A percentile compares a stretch with the other conserved stretches of the same genome.
These are phyloP conservation scores for Syngnathus floridae DNA, from an alignment of 2,113 vertebrate species.

Conservation along the genomic window DNA sequence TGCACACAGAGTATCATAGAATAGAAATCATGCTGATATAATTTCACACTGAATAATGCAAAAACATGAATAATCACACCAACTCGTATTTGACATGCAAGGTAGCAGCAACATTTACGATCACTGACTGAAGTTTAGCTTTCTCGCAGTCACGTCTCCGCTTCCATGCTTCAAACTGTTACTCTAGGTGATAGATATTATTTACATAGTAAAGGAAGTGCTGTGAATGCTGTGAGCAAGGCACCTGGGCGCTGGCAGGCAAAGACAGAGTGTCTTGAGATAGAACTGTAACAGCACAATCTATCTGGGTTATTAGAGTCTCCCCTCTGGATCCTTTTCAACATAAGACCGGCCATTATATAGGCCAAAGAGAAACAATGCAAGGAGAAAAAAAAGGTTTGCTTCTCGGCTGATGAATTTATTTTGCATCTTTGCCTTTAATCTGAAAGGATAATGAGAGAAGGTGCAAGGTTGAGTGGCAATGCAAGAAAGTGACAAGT, in stretches of 20 bases:
- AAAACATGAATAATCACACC: slow-evolving; percentile 27
- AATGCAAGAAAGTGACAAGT: slow-evolving; percentile 26
- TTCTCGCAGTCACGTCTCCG: slow-evolving; percentile 3
- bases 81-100: slow-evolving; percentile 29
- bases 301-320: slow-evolving; percentile 79
- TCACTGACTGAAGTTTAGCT: slow-evolving; percentile 42
- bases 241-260: slow-evolving; percentile 71
- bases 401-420: slow-evolving; percentile 41
- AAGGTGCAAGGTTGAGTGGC: slow-evolving; percentile 25
- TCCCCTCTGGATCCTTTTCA: slow-evolving; percentile 69
- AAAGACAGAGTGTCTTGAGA: slow-evolving; percentile 73
- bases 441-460: slow-evolving; percentile 48
- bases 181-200: slow-evolving; percentile 71
- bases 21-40: slow-evolving; percentile 12
- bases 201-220: slow-evolving; percentile 73
- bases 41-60: slow-evolving; percentile 16
- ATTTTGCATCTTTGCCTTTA: slow-evolving; percentile 14
- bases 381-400: slow-evolving; percentile 26
- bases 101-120: slow-evolving; percentile 5
- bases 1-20: background rate
- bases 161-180: slow-evolving; percentile 31
- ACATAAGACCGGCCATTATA: slow-evolving; percentile 70
- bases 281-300: slow-evolving; percentile 77
- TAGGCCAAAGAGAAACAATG: slow-evolving; percentile 73
- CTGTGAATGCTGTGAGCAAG: slow-evolving; percentile 70